Evolutionary conservation across 1,140 invertebrate genomes (phyloP).

Genomic region (Bombus consobrinus): DNA sequence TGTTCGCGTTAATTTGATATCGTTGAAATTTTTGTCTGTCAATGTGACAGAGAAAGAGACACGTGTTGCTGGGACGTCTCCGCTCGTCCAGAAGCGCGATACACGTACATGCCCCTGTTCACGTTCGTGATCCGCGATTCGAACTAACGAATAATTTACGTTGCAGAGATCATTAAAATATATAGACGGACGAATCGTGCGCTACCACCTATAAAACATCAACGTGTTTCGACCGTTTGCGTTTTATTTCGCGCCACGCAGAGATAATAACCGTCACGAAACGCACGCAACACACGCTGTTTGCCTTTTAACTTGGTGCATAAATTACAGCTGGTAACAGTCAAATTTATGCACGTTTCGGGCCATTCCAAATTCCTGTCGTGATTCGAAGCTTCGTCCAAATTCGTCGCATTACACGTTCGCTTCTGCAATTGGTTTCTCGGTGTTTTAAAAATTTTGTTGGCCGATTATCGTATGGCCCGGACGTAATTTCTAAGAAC

Average conservation of each 20-base stretch:
- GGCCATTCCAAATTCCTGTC: background rate
- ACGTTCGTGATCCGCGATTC: background rate
- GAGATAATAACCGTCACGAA: constrained; percentile 18
- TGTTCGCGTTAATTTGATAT: background rate
- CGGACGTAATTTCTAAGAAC: constrained; percentile 45
- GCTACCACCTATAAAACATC: constrained; percentile 3
- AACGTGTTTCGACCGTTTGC: background rate
- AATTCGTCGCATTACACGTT: constrained; percentile 1
- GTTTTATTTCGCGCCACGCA: background rate
- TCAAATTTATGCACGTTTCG: constrained; percentile 11
- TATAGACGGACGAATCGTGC: background rate
- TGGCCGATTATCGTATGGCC: constrained; percentile 13
- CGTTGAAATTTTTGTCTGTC: background rate
- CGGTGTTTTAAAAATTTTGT: background rate
- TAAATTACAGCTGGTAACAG: constrained; percentile 16
- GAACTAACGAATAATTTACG: constrained; percentile 9
- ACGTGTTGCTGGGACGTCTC: constrained; percentile 10
- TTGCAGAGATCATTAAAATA: constrained; percentile 5
- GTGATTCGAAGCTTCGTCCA: background rate
- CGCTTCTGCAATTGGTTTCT: constrained; percentile 2
- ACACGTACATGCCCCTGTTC: no score
- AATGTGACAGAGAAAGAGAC: background rate
- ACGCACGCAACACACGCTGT: background rate
- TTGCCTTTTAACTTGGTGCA: constrained; percentile 3
- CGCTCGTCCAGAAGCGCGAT: background rate